phyloP scores from a whole-genome alignment of 2,888 invertebrate genomes.

The Pimpla rufipes region DNA sequence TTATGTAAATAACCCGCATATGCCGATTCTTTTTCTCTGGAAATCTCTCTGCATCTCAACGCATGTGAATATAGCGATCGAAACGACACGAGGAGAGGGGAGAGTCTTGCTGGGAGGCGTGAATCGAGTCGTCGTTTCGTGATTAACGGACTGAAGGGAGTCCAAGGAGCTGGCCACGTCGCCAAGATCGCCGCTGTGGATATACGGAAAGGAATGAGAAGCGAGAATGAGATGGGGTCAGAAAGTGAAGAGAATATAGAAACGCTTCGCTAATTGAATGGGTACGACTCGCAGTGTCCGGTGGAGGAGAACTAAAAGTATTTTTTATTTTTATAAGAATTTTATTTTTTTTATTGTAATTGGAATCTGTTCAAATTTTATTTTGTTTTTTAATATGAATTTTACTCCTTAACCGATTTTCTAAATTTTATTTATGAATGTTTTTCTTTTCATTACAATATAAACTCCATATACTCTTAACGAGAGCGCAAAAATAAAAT shows the following conservation, averaged over 20 bases:
- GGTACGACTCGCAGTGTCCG: slow-evolving; percentile 3
- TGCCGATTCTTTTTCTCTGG: not conserved
- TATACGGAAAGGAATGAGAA: slow-evolving; percentile 15
- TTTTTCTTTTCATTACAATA: not conserved
- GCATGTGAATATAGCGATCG: not conserved
- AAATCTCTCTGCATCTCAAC: too few relatives aligned
- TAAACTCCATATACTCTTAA: slow-evolving; percentile 20
- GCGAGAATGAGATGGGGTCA: slow-evolving; percentile 2
- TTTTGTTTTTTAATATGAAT: not conserved
- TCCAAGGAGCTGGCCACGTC: slow-evolving; percentile 18
- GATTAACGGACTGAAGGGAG: slow-evolving; percentile 37
- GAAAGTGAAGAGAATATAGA: slow-evolving; percentile 24
- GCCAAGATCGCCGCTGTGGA: slow-evolving; percentile 47
- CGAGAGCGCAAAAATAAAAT: slow-evolving; percentile 28
- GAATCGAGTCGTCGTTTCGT: slow-evolving; percentile 54
- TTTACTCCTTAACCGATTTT: not conserved
- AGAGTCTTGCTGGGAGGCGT: slow-evolving; percentile 20
- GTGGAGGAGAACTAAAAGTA: too few relatives aligned
- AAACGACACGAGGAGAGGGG: not conserved
- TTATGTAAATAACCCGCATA: slow-evolving; percentile 12
- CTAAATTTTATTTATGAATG: not conserved
- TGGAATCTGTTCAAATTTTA: too few relatives aligned
- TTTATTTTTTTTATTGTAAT: too few relatives aligned
- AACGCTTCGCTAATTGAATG: slow-evolving; percentile 45
- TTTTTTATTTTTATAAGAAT: too few relatives aligned